Percentiles rank a stretch among this genome's conserved stretches.
Conservation (phyloP, 1,140 invertebrate species). For the Bombus polaris region DNA sequence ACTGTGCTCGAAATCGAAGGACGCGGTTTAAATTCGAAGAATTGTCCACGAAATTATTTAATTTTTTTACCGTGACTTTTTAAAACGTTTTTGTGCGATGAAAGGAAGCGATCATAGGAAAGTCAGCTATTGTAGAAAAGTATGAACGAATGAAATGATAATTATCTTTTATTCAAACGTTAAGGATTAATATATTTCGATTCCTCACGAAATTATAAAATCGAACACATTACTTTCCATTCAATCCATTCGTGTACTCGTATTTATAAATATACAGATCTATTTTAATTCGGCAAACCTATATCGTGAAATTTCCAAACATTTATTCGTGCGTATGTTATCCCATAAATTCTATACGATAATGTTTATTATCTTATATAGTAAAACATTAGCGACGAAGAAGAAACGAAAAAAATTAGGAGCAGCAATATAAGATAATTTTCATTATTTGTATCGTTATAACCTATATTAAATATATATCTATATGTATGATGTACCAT, state of each 20-base stretch:
- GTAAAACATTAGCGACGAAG: neutral
- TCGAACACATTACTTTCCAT: neutral
- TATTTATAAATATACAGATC: neutral
- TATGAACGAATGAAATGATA: neutral
- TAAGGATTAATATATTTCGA: no score
- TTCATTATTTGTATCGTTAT: neutral
- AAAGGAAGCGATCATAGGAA: neutral
- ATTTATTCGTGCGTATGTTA: neutral
- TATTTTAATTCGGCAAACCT: neutral
- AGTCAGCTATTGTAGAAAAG: neutral
- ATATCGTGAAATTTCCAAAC: neutral
- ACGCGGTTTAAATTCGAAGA: no score
- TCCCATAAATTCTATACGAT: neutral
- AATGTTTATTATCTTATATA: conserved; percentile 12
- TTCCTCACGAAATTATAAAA: neutral
- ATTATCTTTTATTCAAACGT: neutral
- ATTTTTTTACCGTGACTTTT: no score
- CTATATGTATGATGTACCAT: conserved; percentile 17
- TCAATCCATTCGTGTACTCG: neutral
- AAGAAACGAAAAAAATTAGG: neutral
- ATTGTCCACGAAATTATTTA: no score
- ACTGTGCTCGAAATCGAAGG: neutral
- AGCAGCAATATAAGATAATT: neutral
- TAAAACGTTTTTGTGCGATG: no score
- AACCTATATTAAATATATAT: neutral